phyloP scores from a whole-genome alignment of 1,140 invertebrate species.

The Agraylea sexmaculata region DNA sequence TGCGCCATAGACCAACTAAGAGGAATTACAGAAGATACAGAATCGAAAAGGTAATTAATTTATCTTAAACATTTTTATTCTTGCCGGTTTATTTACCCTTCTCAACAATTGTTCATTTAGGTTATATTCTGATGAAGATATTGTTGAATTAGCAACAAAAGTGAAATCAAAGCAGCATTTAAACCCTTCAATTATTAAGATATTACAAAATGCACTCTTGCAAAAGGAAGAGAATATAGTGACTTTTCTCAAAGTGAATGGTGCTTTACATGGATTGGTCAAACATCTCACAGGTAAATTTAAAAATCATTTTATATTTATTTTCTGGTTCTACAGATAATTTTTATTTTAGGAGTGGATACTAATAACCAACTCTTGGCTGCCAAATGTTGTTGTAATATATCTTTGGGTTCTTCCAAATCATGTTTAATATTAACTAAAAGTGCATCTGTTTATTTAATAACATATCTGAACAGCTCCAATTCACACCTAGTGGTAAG shows the following conservation, averaged over 20 bases:
- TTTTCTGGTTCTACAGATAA: constrained; percentile 1
- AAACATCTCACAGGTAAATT: constrained; percentile 32
- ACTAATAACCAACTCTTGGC: constrained; percentile 29
- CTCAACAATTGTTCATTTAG: too few relatives aligned
- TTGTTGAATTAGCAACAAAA: constrained; percentile 1
- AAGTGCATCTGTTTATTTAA: constrained; percentile 30
- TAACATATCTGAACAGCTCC: constrained; percentile 28
- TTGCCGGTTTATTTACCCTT: too few relatives aligned
- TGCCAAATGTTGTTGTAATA: constrained; percentile 34
- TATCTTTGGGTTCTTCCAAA: constrained; percentile 28
- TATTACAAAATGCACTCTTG: constrained; percentile 31
- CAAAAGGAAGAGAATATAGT: constrained; percentile 27
- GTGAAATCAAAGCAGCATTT: neutral
- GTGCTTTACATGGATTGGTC: constrained; percentile 32
- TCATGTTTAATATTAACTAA: constrained; percentile 26
- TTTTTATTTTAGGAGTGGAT: constrained; percentile 28
- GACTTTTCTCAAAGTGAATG: constrained; percentile 30
- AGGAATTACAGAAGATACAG: too few relatives aligned
- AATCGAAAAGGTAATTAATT: too few relatives aligned
- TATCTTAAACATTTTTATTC: too few relatives aligned
- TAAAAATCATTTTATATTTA: constrained; percentile 5
- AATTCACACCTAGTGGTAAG: constrained; percentile 30
- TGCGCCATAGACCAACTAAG: too few relatives aligned
- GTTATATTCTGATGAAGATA: neutral
- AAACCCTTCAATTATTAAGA: constrained; percentile 19